Evolutionary conservation across 2,888 invertebrate genomes (phyloP), one percentile per base, ranked within the genome.

Genomic region (Drosophila paranaensis): DNA sequence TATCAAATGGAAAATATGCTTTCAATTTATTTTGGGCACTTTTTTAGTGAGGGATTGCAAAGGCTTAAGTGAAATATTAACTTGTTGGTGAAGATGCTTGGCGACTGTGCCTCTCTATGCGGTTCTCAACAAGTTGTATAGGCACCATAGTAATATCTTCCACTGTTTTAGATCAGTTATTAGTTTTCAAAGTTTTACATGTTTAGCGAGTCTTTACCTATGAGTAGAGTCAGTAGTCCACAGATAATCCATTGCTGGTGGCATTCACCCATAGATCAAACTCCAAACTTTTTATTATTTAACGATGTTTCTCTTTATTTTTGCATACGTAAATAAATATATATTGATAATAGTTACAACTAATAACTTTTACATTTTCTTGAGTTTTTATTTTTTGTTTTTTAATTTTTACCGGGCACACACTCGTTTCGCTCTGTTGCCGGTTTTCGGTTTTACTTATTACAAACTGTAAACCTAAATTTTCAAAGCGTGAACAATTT

Each of bases 311-410:
- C 71, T 81, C 79, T 87, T 89, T 89, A 89, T 84, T 83, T 60
- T 87, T 79, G 85, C 87, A 82, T 87, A 82, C 58, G 79, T 87
- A 86, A 86, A 84, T 84, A 87, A 82, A 87, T 89, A 85, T 87
- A 82, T 87, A 82, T 86, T 82, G 68, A 74, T 82, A 79, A 72
- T 87, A 78, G 57, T 84, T 87, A 87, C 60, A 89, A 79, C 88
- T 86, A 84, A 88, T 82, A 88, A 84, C 75, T 83, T 68, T 82
- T 77, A 79, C 69, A 68, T 61, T 67, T 53, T 50, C 25, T 73
- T 77, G 33, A 20, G 20, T 20, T 20, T 20, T 20, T 20, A 2
- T 20, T 20, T 73, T 71, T 53, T 30, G 25, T 14, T 53, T 53
- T 53, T 39, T 0, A 13, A 35, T 35, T 13, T 42, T 42, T 33